Percentiles rank a stretch among this genome's conserved stretches.
phyloP scores from a whole-genome alignment of 1,140 invertebrate genomes.

The Dendrolimus kikuchii region DNA sequence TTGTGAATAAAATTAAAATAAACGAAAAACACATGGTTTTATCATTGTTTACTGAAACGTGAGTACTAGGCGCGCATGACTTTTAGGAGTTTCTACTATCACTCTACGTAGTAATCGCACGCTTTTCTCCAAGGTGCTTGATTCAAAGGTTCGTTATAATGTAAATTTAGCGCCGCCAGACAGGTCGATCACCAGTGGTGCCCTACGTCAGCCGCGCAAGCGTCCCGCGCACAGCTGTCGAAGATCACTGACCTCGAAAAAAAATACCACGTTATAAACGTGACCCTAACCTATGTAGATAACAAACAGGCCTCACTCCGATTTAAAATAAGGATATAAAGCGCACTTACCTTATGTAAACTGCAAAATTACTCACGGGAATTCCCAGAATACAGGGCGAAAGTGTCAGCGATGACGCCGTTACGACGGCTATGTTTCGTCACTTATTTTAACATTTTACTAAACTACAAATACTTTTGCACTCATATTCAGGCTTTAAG shows the following conservation, averaged over 20 bases:
- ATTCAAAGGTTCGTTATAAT: constrained; percentile 20
- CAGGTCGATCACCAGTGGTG: constrained; percentile 40
- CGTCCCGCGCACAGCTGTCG: constrained; percentile 50
- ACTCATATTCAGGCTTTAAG: constrained; percentile 5
- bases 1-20: too few relatives aligned
- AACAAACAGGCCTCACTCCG: constrained; percentile 10
- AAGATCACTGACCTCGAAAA: constrained; percentile 61
- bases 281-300: constrained; percentile 56
- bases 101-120: neutral
- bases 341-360: constrained; percentile 33
- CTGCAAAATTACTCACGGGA: constrained; percentile 33
- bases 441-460: constrained; percentile 42
- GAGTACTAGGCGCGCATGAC: constrained; percentile 1
- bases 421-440: constrained; percentile 39
- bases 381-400: constrained; percentile 53
- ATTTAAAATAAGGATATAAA: constrained; percentile 7
- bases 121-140: constrained; percentile 1
- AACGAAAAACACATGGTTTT: too few relatives aligned
- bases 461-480: constrained; percentile 19
- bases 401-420: constrained; percentile 54
- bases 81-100: neutral
- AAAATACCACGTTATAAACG: constrained; percentile 38
- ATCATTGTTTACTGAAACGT: neutral
- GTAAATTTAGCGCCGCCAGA: constrained; percentile 48
- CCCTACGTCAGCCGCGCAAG: constrained; percentile 49